These are phyloP conservation scores for Nothobranchius furzeri DNA, from an alignment of 2,113 vertebrate genomes.

Conservation along the genomic window DNA sequence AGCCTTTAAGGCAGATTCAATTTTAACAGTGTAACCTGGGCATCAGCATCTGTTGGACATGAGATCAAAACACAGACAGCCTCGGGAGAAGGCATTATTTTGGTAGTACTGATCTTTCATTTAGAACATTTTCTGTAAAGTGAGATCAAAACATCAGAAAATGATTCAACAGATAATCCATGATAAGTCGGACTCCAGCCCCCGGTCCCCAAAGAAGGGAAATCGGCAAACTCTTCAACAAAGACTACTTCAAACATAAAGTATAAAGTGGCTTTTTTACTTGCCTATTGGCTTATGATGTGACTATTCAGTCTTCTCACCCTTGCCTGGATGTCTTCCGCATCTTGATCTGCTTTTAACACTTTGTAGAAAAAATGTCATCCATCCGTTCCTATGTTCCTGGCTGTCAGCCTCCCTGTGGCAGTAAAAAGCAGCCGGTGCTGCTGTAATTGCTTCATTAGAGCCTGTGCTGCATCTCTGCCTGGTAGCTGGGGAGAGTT, in stretches of 20 bases:
- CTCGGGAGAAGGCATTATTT: too few species aligned
- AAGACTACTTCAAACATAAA: neutral
- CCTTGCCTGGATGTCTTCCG: slow-evolving; percentile 14
- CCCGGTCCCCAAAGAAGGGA: neutral
- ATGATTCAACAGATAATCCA: neutral
- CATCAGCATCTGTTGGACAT: too few species aligned
- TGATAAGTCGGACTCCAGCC: neutral
- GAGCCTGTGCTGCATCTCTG: slow-evolving; percentile 48
- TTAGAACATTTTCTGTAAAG: too few species aligned
- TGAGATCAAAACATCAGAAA: neutral
- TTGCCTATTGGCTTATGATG: neutral
- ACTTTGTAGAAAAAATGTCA: slow-evolving; percentile 32
- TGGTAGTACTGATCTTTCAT: too few species aligned
- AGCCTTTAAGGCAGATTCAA: too few species aligned
- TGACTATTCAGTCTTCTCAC: slow-evolving; percentile 13
- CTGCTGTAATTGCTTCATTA: slow-evolving; percentile 67
- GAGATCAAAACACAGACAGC: too few species aligned
- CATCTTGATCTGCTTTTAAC: slow-evolving; percentile 31
- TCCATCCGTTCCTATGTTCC: slow-evolving; percentile 18
- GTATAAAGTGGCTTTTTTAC: neutral
- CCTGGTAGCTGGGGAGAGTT: slow-evolving; percentile 66
- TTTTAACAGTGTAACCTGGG: neutral
- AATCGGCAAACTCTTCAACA: too few species aligned
- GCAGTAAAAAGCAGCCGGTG: slow-evolving; percentile 16
- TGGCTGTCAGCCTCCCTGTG: slow-evolving; percentile 35